A percentile compares a stretch with the other conserved stretches of the same genome.
Conservation (phyloP, 35 echinoderm and acorn worm genomes). For the Acanthaster planci region DNA sequence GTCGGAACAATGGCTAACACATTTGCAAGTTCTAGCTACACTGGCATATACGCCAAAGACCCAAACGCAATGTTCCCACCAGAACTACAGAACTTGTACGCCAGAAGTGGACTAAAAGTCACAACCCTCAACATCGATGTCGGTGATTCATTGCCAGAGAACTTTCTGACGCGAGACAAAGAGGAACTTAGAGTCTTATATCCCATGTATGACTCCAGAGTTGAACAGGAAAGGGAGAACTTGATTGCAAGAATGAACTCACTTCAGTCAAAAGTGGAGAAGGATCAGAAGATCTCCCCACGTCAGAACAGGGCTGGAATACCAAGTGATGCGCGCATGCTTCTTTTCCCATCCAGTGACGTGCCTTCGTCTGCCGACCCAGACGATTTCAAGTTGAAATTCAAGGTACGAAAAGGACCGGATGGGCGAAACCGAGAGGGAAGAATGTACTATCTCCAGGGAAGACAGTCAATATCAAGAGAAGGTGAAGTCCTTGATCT, state of each 20-base stretch:
- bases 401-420: background rate
- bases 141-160: conserved; percentile 51
- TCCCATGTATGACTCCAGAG: conserved; percentile 90
- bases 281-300: background rate
- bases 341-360: background rate
- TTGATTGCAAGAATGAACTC: background rate
- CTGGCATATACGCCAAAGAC: conserved; percentile 14
- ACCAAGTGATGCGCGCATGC: background rate
- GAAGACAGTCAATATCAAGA: conserved; percentile 2
- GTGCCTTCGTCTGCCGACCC: background rate
- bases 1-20: background rate
- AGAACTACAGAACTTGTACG: conserved; percentile 64
- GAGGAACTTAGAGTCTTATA: conserved; percentile 69
- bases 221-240: conserved; percentile 16
- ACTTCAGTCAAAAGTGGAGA: background rate
- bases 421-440: conserved; percentile 14
- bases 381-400: background rate
- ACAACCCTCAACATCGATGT: conserved; percentile 62
- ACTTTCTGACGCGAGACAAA: conserved; percentile 56
- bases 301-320: background rate
- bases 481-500: conserved; percentile 12
- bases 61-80: conserved; percentile 51
- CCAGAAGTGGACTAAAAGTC: conserved; percentile 43
- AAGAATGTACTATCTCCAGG: conserved; percentile 8
- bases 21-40: conserved; percentile 1